A percentile compares a stretch with the other conserved stretches of the same genome.
Conservation (phyloP, 2,113 vertebrate genomes). For the Quiscalus mexicanus region DNA sequence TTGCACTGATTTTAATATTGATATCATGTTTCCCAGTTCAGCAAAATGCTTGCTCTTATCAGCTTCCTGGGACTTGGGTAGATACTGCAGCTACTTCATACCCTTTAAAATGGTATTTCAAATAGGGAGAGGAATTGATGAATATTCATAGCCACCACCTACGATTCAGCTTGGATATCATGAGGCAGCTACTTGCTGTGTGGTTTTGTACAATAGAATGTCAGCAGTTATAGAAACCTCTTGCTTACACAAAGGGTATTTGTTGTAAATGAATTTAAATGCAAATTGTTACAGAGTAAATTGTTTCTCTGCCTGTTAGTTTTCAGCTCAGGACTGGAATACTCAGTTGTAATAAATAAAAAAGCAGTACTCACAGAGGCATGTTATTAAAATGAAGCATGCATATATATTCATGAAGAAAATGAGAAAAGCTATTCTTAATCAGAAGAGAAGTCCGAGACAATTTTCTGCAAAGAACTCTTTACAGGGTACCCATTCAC, state of each 20-base stretch:
- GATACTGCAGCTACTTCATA: background rate
- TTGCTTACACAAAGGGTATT: background rate
- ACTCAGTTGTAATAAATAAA: background rate
- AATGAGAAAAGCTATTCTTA: conserved; percentile 13
- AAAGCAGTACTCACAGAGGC: background rate
- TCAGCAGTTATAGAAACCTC: background rate
- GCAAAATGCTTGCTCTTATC: background rate
- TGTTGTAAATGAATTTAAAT: conserved; percentile 32
- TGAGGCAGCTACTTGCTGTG: background rate
- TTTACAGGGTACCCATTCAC: background rate
- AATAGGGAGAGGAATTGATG: background rate
- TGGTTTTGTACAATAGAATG: background rate
- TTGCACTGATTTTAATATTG: background rate
- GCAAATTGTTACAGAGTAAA: conserved; percentile 17
- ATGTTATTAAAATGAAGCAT: background rate
- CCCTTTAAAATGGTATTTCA: background rate
- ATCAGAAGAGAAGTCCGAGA: background rate
- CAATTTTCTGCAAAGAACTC: background rate
- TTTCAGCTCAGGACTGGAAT: background rate
- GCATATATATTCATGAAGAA: conserved; percentile 12
- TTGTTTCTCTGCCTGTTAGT: background rate
- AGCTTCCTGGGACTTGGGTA: fast-evolving
- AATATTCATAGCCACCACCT: background rate
- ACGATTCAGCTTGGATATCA: background rate
- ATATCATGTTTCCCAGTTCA: background rate